phyloP scores from a whole-genome alignment of 2,113 vertebrate genomes.

The Oostethus manadensis region DNA sequence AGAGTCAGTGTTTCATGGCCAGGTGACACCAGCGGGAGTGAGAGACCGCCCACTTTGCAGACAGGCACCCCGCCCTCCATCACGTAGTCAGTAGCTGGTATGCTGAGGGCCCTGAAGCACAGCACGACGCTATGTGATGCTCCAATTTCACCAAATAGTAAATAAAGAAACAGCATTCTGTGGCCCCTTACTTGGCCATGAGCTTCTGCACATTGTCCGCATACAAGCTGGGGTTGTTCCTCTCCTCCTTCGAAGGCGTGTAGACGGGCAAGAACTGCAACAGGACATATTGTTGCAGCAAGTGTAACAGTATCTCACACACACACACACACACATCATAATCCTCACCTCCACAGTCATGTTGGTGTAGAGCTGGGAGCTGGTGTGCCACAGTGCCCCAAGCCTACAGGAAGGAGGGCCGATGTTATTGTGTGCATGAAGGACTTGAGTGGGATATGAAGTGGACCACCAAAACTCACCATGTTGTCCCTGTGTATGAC shows the following conservation, averaged over 20 bases:
- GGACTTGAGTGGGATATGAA: neutral
- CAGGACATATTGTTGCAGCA: neutral
- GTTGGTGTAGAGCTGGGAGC: slow-evolving; percentile 78
- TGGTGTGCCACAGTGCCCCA: slow-evolving; percentile 77
- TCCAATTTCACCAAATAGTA: neutral
- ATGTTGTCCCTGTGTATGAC: slow-evolving; percentile 69
- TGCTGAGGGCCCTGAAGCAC: slow-evolving; percentile 69
- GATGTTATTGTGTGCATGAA: neutral
- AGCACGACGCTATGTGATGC: too few species aligned
- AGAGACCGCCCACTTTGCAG: slow-evolving; percentile 71
- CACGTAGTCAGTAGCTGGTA: slow-evolving; percentile 81
- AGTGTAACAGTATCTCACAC: neutral
- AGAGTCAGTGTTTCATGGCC: slow-evolving; percentile 66
- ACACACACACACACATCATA: neutral
- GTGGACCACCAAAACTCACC: slow-evolving; percentile 46
- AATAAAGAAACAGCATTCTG: neutral
- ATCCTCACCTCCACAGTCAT: slow-evolving; percentile 78
- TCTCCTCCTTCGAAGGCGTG: slow-evolving; percentile 77
- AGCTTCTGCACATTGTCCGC: slow-evolving; percentile 84
- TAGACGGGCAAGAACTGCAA: slow-evolving; percentile 85
- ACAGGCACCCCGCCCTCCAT: slow-evolving; percentile 78
- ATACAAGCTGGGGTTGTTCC: slow-evolving; percentile 75
- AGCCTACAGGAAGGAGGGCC: slow-evolving; percentile 40
- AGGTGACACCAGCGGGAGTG: slow-evolving; percentile 75
- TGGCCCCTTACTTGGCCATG: slow-evolving; percentile 80